These are phyloP conservation scores for Notothenia coriiceps DNA, from an alignment of 2,113 vertebrate species.

Conservation along the genomic window DNA sequence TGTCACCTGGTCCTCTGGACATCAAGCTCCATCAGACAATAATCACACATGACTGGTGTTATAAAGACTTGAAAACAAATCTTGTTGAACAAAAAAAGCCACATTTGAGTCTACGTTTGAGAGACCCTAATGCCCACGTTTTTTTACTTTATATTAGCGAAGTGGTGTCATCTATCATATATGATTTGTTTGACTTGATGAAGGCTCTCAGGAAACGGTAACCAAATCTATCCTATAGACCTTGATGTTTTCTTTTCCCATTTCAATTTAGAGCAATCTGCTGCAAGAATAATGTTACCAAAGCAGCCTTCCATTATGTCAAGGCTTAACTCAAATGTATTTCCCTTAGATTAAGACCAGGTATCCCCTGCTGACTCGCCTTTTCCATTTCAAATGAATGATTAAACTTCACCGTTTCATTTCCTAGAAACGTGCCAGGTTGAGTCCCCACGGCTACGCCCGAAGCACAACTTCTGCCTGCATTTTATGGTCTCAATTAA, in stretches of 20 bases:
- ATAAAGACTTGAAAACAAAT: neutral
- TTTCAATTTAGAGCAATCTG: constrained; percentile 55
- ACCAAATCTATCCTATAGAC: constrained; percentile 19
- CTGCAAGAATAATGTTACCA: constrained; percentile 47
- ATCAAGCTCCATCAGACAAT: constrained; percentile 16
- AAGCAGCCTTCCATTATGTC: constrained; percentile 36
- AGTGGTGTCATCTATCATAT: constrained; percentile 12
- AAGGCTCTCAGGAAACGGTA: constrained; percentile 45
- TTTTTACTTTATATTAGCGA: neutral
- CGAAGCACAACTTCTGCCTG: constrained; percentile 33
- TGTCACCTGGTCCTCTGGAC: constrained; percentile 28
- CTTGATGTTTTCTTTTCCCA: constrained; percentile 49
- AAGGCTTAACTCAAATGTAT: constrained; percentile 31
- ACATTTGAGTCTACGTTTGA: constrained; percentile 7
- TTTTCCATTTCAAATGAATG: constrained; percentile 70
- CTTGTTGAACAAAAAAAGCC: no score
- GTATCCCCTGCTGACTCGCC: constrained; percentile 47
- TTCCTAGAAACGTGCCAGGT: constrained; percentile 70
- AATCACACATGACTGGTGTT: constrained; percentile 6
- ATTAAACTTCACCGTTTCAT: constrained; percentile 70
- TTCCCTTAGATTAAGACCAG: constrained; percentile 60
- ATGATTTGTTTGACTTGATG: constrained; percentile 25
- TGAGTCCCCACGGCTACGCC: constrained; percentile 39
- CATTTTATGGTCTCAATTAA: constrained; percentile 74
- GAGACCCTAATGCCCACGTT: neutral